phyloP scores from a whole-genome alignment of 2,797 vertebrate species.

The Phylloscopus collybita region DNA sequence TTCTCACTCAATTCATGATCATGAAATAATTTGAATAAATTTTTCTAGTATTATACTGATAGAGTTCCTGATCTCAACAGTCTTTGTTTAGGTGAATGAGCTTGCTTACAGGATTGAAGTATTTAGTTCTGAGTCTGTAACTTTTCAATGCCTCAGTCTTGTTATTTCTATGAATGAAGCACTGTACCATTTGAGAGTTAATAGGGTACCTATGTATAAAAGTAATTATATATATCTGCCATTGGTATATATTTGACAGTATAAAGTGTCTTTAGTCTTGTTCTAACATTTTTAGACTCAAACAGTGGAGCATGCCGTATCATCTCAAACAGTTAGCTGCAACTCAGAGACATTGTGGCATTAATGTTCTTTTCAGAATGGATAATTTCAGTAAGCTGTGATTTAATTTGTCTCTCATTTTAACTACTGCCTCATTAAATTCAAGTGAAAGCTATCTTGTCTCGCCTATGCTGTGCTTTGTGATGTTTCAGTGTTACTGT shows the following conservation, averaged over 20 bases:
- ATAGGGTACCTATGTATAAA: not conserved
- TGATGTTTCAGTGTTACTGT: slow-evolving; percentile 5
- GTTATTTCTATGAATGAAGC: slow-evolving; percentile 18
- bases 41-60: slow-evolving; percentile 43
- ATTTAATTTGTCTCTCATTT: slow-evolving; percentile 55
- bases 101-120: not conserved
- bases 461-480: not conserved
- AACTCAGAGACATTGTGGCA: slow-evolving; percentile 8
- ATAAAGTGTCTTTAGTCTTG: slow-evolving; percentile 25
- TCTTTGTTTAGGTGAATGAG: not conserved
- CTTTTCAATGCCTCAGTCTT: not conserved
- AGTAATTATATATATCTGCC: slow-evolving; percentile 28
- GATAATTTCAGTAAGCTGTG: slow-evolving; percentile 38
- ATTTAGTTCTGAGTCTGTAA: not conserved
- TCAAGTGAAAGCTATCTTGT: slow-evolving; percentile 33
- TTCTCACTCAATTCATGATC: slow-evolving; percentile 23
- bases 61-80: not conserved
- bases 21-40: slow-evolving; percentile 52
- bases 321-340: not conserved
- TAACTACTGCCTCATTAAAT: slow-evolving; percentile 65
- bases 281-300: slow-evolving; percentile 21
- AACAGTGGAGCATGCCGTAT: slow-evolving; percentile 41
- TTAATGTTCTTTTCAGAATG: slow-evolving; percentile 56
- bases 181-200: slow-evolving; percentile 8
- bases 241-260: not conserved